Base-by-base conservation (phyloP, 2,888 invertebrate species). In the Drosophila testacea region DNA sequence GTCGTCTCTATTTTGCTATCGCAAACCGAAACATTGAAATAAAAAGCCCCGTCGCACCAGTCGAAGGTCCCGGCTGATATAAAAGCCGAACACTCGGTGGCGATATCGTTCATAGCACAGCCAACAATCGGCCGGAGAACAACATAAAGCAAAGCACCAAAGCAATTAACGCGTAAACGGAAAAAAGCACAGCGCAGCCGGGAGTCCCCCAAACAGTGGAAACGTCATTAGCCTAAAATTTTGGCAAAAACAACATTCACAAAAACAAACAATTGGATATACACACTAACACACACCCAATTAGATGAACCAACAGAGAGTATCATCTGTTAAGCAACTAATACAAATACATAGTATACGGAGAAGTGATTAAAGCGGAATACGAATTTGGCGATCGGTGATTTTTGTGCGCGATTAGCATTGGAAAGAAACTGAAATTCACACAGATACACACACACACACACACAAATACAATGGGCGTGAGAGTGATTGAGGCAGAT, bases 401-500 rank as follows among this genome's bases (percentile, higher is more conserved):
- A 73, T 82, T 85, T 85, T 75, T 69, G 50, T 57, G 32, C 51
- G 63, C 50, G 87, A 81, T 80, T 83, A 82, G 55, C 88, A 61
- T 44, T 48, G 65, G 60, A 80, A 65, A 71, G 47, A 54, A 68
- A 75, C 70, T 54, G 62, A 65, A 71, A 67, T 60, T 67, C 63
- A 64, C 71, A 69, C 34, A 30, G 6, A 4, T n/a, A 34, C 28
- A 59, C 4, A 60, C 32, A 57, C 13, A 56, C 44, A 46, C 38
- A 55, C 27, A 65, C n/a, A 62, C 44, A 46, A 32, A 55, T 13
- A 65, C 11, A 60, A 90, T 90, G 91, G 90, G 89, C 28, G 89
- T 91, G 22, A 57, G 79, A 62, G 88, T 90, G 32, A 64, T 84
- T 60, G 90, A 89, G 47, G 39, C 78, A 6, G 90, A 90, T 69